A percentile compares a stretch with the other conserved stretches of the same genome.
Conservation (phyloP, 2,113 vertebrate genomes). For the Ranitomeya imitator region DNA sequence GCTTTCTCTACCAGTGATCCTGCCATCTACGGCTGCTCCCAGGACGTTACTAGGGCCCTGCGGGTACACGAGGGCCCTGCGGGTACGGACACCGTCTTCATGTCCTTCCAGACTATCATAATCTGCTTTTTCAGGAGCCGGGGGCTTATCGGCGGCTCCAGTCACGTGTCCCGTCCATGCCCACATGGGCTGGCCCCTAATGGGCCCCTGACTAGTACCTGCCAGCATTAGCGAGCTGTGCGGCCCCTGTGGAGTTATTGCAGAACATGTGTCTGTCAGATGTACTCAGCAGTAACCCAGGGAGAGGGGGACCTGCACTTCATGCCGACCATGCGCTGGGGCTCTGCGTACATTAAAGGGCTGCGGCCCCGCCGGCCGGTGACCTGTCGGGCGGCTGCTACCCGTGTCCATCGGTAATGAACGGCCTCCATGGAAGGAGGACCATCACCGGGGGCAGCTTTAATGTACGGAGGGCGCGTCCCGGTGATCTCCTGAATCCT, state of each 20-base stretch:
- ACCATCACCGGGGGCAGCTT: slow-evolving; percentile 62
- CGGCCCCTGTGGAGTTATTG: slow-evolving; percentile 44
- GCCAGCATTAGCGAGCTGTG: neutral
- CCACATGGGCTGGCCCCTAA: neutral
- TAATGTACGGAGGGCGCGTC: slow-evolving; percentile 82
- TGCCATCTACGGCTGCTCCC: neutral
- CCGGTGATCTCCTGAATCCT: slow-evolving; percentile 69
- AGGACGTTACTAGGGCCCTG: neutral
- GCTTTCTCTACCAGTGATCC: neutral
- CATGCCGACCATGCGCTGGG: neutral
- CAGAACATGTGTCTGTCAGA: slow-evolving; percentile 55
- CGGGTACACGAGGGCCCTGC: neutral
- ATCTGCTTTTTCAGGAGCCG: neutral
- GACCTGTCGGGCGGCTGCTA: neutral
- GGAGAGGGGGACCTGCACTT: slow-evolving; percentile 55
- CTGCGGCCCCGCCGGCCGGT: neutral
- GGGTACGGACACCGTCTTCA: too few species aligned
- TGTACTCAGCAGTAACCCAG: slow-evolving; percentile 55
- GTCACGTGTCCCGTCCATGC: neutral
- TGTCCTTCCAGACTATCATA: neutral
- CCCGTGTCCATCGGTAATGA: neutral
- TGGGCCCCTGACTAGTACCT: neutral
- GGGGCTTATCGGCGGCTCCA: neutral
- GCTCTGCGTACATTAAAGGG: slow-evolving; percentile 57
- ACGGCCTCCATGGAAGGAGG: neutral